Evolutionary conservation across 2,797 vertebrate species (phyloP).

Genomic region (Miichthys miiuy): DNA sequence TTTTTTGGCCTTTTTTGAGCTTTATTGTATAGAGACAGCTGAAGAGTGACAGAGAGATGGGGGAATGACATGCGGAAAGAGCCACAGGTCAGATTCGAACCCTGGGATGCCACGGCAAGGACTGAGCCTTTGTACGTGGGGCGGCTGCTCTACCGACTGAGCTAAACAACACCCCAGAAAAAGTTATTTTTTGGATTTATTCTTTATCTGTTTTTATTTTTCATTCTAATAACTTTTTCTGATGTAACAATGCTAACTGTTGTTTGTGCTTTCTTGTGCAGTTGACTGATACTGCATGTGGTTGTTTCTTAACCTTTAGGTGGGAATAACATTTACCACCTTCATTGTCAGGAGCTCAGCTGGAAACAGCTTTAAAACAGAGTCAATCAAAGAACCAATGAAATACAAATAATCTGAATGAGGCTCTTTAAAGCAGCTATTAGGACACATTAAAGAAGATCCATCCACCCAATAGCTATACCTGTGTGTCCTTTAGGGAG

Average conservation of each 20-base stretch:
- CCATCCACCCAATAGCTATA: background rate
- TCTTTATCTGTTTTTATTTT: background rate
- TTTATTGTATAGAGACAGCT: too few species aligned
- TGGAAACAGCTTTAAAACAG: background rate
- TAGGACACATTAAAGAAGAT: background rate
- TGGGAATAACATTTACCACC: background rate
- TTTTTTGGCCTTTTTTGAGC: too few species aligned
- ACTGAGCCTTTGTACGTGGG: too few species aligned
- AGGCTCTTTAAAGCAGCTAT: background rate
- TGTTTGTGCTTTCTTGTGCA: background rate
- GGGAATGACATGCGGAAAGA: too few species aligned
- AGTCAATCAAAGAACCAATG: background rate
- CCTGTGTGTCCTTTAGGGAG: background rate
- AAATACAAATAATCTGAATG: background rate
- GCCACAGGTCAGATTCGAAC: too few species aligned
- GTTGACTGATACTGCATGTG: background rate
- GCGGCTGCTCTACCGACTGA: too few species aligned
- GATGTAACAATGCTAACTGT: constrained; percentile 12
- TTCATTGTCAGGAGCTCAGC: background rate
- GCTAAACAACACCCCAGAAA: background rate
- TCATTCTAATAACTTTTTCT: constrained; percentile 4
- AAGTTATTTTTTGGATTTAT: constrained; percentile 19
- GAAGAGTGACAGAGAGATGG: too few species aligned
- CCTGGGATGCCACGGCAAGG: too few species aligned
- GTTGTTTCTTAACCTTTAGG: background rate